Conservation (phyloP, 2,888 invertebrate genomes). For the Thecocarcelia acutangulata region DNA sequence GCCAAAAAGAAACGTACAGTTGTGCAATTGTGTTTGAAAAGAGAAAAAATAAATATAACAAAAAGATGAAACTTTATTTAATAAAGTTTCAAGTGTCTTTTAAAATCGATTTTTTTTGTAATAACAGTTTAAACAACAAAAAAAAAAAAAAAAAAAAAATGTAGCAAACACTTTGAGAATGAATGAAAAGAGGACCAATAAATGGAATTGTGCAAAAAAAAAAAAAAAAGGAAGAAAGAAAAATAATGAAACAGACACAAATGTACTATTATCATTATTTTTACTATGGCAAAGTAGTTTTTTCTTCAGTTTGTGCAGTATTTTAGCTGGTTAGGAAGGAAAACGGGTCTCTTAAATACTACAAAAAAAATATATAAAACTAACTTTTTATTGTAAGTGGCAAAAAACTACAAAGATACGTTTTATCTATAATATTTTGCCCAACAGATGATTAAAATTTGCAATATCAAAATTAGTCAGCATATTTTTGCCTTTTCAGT, state of each 20-base stretch:
- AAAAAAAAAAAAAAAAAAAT: slow-evolving; percentile 20
- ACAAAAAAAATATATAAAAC: background rate
- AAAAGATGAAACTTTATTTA: slow-evolving; percentile 51
- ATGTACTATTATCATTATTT: slow-evolving; percentile 36
- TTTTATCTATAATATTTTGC: slow-evolving; percentile 20
- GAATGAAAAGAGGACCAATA: slow-evolving; percentile 25
- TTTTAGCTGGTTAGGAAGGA: background rate
- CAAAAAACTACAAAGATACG: background rate
- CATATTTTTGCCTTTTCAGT: background rate
- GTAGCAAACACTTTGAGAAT: slow-evolving; percentile 40
- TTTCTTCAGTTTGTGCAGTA: background rate
- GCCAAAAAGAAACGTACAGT: slow-evolving; percentile 2
- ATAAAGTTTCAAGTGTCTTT: slow-evolving; percentile 65
- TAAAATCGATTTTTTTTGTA: slow-evolving; percentile 47
- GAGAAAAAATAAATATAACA: slow-evolving; percentile 36
- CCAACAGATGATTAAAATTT: background rate
- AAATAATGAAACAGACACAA: slow-evolving; percentile 40
- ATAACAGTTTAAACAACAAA: slow-evolving; percentile 14
- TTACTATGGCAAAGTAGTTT: slow-evolving; percentile 38
- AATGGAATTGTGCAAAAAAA: slow-evolving; percentile 7
- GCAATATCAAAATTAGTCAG: background rate
- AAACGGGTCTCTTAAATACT: slow-evolving; percentile 1
- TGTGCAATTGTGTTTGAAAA: slow-evolving; percentile 20
- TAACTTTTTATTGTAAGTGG: background rate
- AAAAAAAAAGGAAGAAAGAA: background rate